These are phyloP conservation scores for Papilio protenor DNA, from an alignment of 2,888 invertebrate species.

Conservation along the genomic window DNA sequence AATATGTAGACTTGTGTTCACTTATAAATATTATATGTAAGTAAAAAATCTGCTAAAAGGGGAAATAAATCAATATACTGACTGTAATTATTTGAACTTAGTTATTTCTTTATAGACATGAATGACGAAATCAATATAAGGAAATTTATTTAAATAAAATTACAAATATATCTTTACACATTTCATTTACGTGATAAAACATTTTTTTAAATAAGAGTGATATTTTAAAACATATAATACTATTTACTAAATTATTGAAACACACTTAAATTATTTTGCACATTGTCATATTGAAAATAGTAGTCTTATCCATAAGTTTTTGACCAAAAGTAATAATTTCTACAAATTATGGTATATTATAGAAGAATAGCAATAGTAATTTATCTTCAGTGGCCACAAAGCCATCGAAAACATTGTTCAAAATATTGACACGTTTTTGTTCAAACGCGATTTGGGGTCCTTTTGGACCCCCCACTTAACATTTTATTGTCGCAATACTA, in stretches of 20 bases:
- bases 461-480: conserved; percentile 74
- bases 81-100: no score
- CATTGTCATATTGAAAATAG: background rate
- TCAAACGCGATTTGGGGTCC: conserved; percentile 63
- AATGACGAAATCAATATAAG: no score
- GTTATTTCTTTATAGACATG: no score
- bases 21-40: background rate
- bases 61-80: no score
- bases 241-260: background rate
- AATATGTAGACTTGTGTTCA: background rate
- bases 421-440: conserved; percentile 83
- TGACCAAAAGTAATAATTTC: conserved; percentile 60
- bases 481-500: conserved; percentile 68
- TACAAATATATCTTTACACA: no score
- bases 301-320: conserved; percentile 58
- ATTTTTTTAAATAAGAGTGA: background rate
- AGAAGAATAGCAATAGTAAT: conserved; percentile 70
- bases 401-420: conserved; percentile 78
- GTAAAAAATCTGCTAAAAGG: no score
- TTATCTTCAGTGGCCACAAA: conserved; percentile 80
- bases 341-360: conserved; percentile 78
- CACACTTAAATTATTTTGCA: background rate
- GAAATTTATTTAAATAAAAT: no score
- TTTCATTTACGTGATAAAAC: no score
- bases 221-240: background rate